Conservation (phyloP, 2,888 invertebrate species). For the Tubiluchus corallicola region DNA sequence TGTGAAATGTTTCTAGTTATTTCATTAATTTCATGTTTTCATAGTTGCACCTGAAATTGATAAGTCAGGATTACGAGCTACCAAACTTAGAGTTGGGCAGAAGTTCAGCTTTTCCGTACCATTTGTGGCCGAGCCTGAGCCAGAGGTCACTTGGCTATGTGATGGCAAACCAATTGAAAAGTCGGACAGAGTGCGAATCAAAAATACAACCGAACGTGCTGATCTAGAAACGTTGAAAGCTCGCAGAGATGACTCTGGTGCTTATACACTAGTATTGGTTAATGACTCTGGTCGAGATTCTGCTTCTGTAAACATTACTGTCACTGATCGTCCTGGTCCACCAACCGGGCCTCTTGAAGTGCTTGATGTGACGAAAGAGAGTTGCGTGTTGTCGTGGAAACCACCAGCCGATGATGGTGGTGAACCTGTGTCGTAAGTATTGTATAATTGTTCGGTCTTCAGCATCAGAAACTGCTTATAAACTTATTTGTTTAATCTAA, state of each 20-base stretch:
- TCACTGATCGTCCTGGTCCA: constrained; percentile 64
- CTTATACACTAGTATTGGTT: constrained; percentile 70
- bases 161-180: background rate
- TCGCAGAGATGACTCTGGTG: constrained; percentile 75
- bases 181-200: background rate
- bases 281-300: constrained; percentile 82
- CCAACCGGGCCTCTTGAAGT: constrained; percentile 78
- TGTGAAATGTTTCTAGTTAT: too few relatives aligned
- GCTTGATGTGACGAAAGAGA: constrained; percentile 71
- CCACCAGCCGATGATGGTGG: constrained; percentile 45
- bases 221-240: constrained; percentile 43
- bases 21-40: too few relatives aligned
- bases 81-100: constrained; percentile 24
- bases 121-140: constrained; percentile 25
- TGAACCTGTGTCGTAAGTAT: constrained; percentile 16
- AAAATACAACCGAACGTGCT: background rate
- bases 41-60: constrained; percentile 29
- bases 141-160: constrained; percentile 13
- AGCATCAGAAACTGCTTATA: too few relatives aligned
- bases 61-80: constrained; percentile 28
- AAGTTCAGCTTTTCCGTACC: constrained; percentile 23
- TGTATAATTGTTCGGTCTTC: too few relatives aligned
- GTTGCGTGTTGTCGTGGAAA: constrained; percentile 80
- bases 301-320: constrained; percentile 38
- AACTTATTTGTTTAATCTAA: too few relatives aligned